Evolutionary conservation across 2,797 vertebrate species (phyloP), one percentile per base, ranked within the genome.

Genomic region (Darevskia mixta): DNA sequence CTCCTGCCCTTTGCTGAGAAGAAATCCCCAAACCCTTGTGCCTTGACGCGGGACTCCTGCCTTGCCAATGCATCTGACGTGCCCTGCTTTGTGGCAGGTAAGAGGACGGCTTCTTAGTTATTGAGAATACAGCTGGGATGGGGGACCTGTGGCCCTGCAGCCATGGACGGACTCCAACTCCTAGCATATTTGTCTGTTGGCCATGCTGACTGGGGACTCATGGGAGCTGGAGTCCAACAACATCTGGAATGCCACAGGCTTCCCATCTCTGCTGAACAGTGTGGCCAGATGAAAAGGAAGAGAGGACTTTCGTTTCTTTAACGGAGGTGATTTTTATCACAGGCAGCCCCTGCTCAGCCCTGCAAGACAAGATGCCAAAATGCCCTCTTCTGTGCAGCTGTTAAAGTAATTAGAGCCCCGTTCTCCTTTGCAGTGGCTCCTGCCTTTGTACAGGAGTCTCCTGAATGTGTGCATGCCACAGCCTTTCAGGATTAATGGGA

Each of bases 1-100:
- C 96, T 96, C 90, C 95, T 98, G 95, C 97, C 98, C 0, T 98
- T 96, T 93, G 90, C 97, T 91, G 94, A 96, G 5, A 96, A 96
- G 27, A 87, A 94, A 77, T 96, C 95, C 73, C 94, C 96, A 84
- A 97, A 97, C 90, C 97, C 97, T 71, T 98, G 98, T 0, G 96
- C 96, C 15, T 96, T 97, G 25, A 95, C 97, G 1, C 64, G 87
- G 32, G 86, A 76, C 73, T 94, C 95, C 73, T 27, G 92, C 86
- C 87, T 91, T 25, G 41, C 29, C 81, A 90, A 82, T 2, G 41
- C 32, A 2, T 78, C 72, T 11, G 58, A 80, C 8, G 61, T 80
- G 17, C 17, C 79, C 61, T 88, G 90, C 43, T 91, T 91, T 58
- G 25, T 67, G n/a, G 73, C 45, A 71, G 76, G 87, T 82, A 79